Conservation (phyloP, 1,140 invertebrate genomes). For the Heterodera carotae region DNA sequence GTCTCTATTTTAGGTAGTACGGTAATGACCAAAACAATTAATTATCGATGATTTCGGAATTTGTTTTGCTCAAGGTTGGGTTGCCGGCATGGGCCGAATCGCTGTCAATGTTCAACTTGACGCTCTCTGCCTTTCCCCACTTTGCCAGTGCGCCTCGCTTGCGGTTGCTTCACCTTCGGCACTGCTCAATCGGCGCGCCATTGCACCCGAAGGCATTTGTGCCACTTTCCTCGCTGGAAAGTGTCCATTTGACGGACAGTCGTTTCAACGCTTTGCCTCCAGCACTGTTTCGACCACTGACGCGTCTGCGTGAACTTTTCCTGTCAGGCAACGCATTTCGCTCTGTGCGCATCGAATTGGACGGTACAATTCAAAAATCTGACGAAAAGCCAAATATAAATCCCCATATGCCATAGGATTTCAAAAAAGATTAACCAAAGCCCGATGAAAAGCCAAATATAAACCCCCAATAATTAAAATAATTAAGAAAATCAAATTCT, state of each 20-base stretch:
- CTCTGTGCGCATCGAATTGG: slow-evolving; percentile 36
- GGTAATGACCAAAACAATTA: too few species aligned
- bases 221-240: slow-evolving; percentile 47
- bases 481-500: background rate
- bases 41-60: background rate
- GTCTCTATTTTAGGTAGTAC: too few species aligned
- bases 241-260: slow-evolving; percentile 50
- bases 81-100: slow-evolving; percentile 50
- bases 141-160: slow-evolving; percentile 40
- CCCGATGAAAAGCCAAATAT: background rate
- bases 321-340: slow-evolving; percentile 42
- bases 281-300: slow-evolving; percentile 33
- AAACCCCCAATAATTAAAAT: too few species aligned
- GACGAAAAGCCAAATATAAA: too few species aligned
- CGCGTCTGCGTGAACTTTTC: slow-evolving; percentile 32
- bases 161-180: slow-evolving; percentile 37
- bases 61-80: slow-evolving; percentile 19
- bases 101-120: slow-evolving; percentile 46
- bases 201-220: slow-evolving; percentile 27
- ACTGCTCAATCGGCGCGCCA: slow-evolving; percentile 31
- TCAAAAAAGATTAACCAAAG: too few species aligned
- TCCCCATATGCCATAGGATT: too few species aligned
- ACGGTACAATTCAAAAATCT: slow-evolving; percentile 27
- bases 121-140: slow-evolving; percentile 42
- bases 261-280: slow-evolving; percentile 37